Conservation (phyloP, 2,797 vertebrate species). For the Neoniphon sammara region DNA sequence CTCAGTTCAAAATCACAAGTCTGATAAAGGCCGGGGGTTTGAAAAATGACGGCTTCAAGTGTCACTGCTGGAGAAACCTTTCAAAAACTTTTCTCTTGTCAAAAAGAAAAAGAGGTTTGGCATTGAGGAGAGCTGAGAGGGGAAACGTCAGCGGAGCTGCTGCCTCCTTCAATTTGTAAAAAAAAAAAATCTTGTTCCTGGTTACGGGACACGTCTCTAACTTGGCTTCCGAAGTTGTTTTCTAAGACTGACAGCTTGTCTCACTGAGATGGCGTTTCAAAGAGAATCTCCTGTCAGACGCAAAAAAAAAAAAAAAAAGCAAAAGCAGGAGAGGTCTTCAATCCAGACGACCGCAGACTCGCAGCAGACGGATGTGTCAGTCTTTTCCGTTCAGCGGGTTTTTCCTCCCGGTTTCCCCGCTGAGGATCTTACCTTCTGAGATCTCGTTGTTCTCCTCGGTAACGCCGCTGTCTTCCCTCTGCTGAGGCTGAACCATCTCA, state of each 20-base stretch:
- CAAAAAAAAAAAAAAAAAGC: neutral
- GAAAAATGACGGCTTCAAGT: neutral
- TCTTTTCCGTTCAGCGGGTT: slow-evolving; percentile 18
- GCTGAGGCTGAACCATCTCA: slow-evolving; percentile 62
- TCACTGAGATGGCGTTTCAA: slow-evolving; percentile 6
- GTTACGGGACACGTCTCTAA: neutral
- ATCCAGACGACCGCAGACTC: slow-evolving; percentile 26
- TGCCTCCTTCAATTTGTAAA: slow-evolving; percentile 18
- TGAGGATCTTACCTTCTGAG: slow-evolving; percentile 77
- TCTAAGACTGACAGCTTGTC: neutral
- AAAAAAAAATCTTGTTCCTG: slow-evolving; percentile 1
- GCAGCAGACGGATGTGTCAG: neutral
- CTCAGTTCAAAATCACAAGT: neutral
- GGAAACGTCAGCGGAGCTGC: neutral
- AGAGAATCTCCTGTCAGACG: neutral
- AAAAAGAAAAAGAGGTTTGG: neutral
- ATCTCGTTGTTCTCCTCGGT: slow-evolving; percentile 75
- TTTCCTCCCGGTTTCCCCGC: slow-evolving; percentile 7
- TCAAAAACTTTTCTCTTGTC: neutral
- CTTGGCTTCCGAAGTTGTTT: neutral
- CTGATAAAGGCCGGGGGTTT: neutral
- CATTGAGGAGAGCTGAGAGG: neutral
- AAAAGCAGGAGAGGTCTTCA: neutral
- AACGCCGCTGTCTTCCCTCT: slow-evolving; percentile 35
- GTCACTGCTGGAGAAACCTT: neutral